Evolutionary conservation across 2,113 vertebrate genomes (phyloP).

Genomic region (Cavia porcellus): DNA sequence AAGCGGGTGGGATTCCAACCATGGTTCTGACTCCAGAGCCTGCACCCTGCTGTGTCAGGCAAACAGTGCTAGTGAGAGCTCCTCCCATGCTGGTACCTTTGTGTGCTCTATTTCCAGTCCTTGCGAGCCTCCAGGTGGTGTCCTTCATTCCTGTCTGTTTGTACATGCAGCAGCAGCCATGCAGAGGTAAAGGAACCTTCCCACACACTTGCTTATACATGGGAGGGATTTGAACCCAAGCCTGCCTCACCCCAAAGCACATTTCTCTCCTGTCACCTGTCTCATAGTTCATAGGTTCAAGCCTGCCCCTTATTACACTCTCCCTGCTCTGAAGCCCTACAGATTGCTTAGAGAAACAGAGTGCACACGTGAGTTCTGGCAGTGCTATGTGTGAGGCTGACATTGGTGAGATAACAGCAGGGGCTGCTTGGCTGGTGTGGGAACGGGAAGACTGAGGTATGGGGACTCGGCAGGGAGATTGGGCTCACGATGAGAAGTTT

Average conservation of each 20-base stretch:
- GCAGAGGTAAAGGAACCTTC: not conserved
- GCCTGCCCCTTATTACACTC: not conserved
- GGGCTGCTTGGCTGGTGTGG: not conserved
- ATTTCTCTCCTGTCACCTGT: not conserved
- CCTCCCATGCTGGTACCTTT: not conserved
- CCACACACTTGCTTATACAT: not conserved
- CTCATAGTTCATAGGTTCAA: not conserved
- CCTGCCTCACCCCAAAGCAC: not conserved
- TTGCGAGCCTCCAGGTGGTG: not conserved
- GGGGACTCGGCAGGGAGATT: not conserved
- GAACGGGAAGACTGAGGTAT: not conserved
- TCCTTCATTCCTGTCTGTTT: not conserved
- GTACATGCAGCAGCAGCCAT: not conserved
- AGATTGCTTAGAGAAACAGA: not conserved
- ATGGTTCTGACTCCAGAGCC: not conserved
- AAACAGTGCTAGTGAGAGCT: not conserved
- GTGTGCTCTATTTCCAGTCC: not conserved
- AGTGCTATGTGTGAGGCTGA: not conserved
- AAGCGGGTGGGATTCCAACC: not conserved
- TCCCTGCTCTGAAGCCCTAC: not conserved
- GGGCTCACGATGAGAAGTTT: not conserved
- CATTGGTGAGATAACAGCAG: not conserved
- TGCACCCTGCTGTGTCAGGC: not conserved
- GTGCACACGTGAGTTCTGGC: not conserved
- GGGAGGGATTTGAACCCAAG: not conserved